Percentiles rank a stretch among this genome's conserved stretches.
phyloP scores from a whole-genome alignment of 2,888 invertebrate species.

The Biston stratarius region DNA sequence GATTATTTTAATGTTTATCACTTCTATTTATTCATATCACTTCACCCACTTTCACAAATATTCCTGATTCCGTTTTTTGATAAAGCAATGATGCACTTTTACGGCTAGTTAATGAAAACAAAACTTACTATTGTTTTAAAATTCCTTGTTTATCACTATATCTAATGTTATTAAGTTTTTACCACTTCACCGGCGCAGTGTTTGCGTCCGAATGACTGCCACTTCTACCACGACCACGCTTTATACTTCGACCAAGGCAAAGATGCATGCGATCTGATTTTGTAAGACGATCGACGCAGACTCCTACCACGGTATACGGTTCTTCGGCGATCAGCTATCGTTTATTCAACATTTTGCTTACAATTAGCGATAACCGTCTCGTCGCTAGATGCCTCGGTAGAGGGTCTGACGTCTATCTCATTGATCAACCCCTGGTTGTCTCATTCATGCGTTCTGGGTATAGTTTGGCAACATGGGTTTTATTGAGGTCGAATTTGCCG shows the following conservation, averaged over 20 bases:
- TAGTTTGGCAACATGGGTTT: slow-evolving; percentile 76
- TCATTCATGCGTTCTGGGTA: slow-evolving; percentile 76
- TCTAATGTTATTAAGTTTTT: slow-evolving; percentile 59
- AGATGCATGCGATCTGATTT: slow-evolving; percentile 81
- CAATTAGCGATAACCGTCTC: slow-evolving; percentile 37
- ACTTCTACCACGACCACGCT: slow-evolving; percentile 75
- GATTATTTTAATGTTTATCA: slow-evolving; percentile 1
- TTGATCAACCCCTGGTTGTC: slow-evolving; percentile 80
- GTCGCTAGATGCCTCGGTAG: slow-evolving; percentile 60
- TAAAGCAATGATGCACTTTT: slow-evolving; percentile 40
- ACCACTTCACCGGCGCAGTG: slow-evolving; percentile 79
- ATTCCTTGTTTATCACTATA: slow-evolving; percentile 70
- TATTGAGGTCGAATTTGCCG: slow-evolving; percentile 73
- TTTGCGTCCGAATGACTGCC: slow-evolving; percentile 81
- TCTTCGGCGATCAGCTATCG: slow-evolving; percentile 39
- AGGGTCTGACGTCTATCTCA: slow-evolving; percentile 74
- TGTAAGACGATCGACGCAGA: slow-evolving; percentile 78
- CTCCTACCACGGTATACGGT: slow-evolving; percentile 69
- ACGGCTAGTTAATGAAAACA: slow-evolving; percentile 26
- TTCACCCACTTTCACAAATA: slow-evolving; percentile 32
- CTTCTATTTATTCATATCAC: slow-evolving; percentile 15
- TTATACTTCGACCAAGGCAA: slow-evolving; percentile 83
- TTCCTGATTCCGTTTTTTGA: slow-evolving; percentile 9
- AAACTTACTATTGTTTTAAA: slow-evolving; percentile 72
- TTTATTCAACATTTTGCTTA: slow-evolving; percentile 43